Conservation (phyloP, 2,797 vertebrate genomes). For the Loriculus beryllinus region DNA sequence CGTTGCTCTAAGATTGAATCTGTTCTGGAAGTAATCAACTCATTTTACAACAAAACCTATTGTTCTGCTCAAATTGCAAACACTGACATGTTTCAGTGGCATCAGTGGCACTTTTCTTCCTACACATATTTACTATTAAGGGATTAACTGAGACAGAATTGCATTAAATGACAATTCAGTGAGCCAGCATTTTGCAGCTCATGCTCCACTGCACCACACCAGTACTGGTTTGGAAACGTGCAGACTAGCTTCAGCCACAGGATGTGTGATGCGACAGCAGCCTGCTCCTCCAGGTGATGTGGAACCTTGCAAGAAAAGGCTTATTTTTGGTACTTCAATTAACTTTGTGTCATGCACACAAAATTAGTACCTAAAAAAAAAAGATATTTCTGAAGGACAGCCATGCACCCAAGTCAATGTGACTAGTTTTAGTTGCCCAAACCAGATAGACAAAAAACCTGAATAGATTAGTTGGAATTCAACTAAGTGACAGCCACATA, state of each 20-base stretch:
- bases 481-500: neutral
- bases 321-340: neutral
- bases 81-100: neutral
- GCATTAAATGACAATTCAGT: neutral
- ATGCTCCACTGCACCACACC: neutral
- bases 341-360: neutral
- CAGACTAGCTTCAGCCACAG: neutral
- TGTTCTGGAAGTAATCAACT: neutral
- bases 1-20: neutral
- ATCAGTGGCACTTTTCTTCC: neutral
- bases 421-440: neutral
- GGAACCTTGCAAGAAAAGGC: neutral
- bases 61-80: neutral
- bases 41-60: neutral
- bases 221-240: accelerated
- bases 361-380: neutral
- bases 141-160: neutral
- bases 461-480: neutral
- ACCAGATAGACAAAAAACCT: neutral
- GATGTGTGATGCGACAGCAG: neutral
- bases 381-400: neutral
- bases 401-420: neutral
- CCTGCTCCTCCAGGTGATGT: accelerated
- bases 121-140: neutral
- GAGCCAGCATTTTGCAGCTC: neutral